Evolutionary conservation across 2,888 invertebrate genomes (phyloP).

Genomic region (Therioaphis trifolii): DNA sequence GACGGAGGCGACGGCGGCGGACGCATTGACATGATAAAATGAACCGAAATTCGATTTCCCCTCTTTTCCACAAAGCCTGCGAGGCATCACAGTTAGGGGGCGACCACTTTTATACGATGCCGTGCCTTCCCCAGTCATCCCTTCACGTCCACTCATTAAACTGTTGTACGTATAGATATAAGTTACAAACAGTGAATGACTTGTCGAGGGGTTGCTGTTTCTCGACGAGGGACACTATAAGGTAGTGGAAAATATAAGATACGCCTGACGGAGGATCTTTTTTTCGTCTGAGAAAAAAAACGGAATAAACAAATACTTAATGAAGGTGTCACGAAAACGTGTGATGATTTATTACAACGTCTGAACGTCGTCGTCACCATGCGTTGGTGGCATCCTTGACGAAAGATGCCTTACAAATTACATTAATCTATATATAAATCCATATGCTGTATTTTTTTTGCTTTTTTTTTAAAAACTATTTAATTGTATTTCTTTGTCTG

Average conservation of each 20-base stretch:
- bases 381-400: no score
- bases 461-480: no score
- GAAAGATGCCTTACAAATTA: not conserved
- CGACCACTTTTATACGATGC: slow-evolving; percentile 11
- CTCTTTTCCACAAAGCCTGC: not conserved
- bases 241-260: no score
- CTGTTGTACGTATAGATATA: no score
- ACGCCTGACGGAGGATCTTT: not conserved
- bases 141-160: no score
- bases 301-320: not conserved
- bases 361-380: not conserved
- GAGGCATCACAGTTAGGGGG: not conserved
- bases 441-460: no score
- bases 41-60: slow-evolving; percentile 54
- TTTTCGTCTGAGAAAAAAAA: not conserved
- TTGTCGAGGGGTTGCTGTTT: no score
- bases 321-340: slow-evolving; percentile 3
- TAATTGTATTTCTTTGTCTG: no score
- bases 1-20: not conserved
- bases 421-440: no score
- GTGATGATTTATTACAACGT: not conserved
- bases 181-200: no score
- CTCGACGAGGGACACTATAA: not conserved
- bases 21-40: slow-evolving; percentile 55
- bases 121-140: not conserved